phyloP scores from a whole-genome alignment of 2,797 vertebrate species.

The Zenarchopterus dispar region DNA sequence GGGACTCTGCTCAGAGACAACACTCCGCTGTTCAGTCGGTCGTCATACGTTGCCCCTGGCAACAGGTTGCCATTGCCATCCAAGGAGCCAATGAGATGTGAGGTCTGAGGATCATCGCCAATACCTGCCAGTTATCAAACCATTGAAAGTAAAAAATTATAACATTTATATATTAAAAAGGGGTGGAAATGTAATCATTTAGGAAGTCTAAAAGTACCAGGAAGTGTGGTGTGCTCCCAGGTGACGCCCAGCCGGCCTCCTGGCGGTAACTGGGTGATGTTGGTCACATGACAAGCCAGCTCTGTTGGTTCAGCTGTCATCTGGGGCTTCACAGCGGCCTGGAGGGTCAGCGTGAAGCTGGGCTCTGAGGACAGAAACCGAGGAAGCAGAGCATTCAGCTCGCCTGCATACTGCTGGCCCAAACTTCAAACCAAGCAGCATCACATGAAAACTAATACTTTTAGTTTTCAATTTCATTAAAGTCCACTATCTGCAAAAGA shows the following conservation, averaged over 20 bases:
- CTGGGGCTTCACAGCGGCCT: constrained; percentile 68
- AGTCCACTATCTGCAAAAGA: too few relatives aligned
- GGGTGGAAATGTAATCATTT: too few relatives aligned
- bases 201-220: constrained; percentile 42
- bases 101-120: constrained; percentile 23
- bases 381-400: too few relatives aligned
- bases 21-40: constrained; percentile 81
- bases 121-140: constrained; percentile 24
- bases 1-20: constrained; percentile 83
- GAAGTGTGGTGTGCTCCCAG: constrained; percentile 86
- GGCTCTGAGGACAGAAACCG: constrained; percentile 78
- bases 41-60: constrained; percentile 75
- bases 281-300: constrained; percentile 85
- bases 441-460: too few relatives aligned
- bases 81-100: constrained; percentile 81
- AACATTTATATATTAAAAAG: too few relatives aligned
- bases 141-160: background rate
- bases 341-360: constrained; percentile 79
- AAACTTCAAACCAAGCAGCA: background rate
- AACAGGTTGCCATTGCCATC: constrained; percentile 85
- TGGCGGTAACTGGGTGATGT: constrained; percentile 50
- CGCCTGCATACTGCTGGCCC: too few relatives aligned
- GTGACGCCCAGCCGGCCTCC: constrained; percentile 81
- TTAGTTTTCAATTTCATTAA: too few relatives aligned
- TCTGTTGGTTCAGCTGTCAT: constrained; percentile 86